Conservation (phyloP, 1,140 invertebrate species). For the Dendroctonus ponderosae region DNA sequence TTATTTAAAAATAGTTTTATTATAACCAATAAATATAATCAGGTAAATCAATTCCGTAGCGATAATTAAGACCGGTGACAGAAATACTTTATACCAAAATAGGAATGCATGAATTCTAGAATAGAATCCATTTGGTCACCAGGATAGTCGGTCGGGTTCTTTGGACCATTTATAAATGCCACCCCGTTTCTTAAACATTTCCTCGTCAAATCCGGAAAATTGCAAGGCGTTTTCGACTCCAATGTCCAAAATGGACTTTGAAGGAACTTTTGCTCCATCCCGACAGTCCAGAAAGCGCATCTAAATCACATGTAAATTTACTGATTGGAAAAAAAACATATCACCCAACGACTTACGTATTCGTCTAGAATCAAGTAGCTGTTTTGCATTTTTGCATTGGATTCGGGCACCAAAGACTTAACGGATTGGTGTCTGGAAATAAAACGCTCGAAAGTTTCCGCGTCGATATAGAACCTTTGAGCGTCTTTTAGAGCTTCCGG, state of each 20-base stretch:
- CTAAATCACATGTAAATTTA: conserved; percentile 37
- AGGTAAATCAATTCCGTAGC: too few species aligned
- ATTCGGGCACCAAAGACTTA: conserved; percentile 54
- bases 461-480: conserved; percentile 51
- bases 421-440: conserved; percentile 50
- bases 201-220: conserved; percentile 55
- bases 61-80: too few species aligned
- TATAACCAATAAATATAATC: too few species aligned
- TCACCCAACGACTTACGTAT: conserved; percentile 45
- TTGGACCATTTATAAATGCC: conserved; percentile 56
- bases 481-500: conserved; percentile 51
- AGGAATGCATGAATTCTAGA: too few species aligned
- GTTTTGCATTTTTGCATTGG: conserved; percentile 55
- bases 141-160: conserved; percentile 42
- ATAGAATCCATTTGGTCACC: conserved; percentile 37
- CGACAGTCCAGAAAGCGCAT: conserved; percentile 57
- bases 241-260: conserved; percentile 54
- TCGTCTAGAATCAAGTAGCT: conserved; percentile 57
- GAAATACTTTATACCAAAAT: too few species aligned
- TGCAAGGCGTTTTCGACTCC: conserved; percentile 52
- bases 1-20: too few species aligned
- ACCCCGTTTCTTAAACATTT: conserved; percentile 54
- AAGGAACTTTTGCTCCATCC: conserved; percentile 51
- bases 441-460: conserved; percentile 53
- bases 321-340: not conserved